Base-by-base conservation (phyloP, 2,113 vertebrate species). In the Triplophysa rosa region DNA sequence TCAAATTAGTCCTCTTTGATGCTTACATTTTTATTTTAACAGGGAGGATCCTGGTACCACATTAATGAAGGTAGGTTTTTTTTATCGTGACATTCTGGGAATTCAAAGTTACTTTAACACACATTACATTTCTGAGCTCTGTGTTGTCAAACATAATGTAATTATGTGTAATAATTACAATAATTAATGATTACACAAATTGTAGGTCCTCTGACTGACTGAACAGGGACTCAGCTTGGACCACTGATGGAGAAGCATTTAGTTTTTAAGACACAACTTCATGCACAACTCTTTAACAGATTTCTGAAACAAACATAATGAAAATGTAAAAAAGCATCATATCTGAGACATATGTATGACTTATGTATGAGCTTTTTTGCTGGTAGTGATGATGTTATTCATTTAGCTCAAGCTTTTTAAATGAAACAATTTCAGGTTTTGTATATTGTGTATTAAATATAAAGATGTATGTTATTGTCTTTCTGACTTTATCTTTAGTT, bases 21-120 rank as follows among this genome's bases (percentile, higher is more conserved):
- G 2, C 6, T 66, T 29, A 8, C 47, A 37, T 56, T 17, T 40
- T 49, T 56, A 62, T 24, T 76, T 76, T 68, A 2, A 62, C 76
- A 87, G 84, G 81, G 17, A 76, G 62, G 29, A 6, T 40, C 65
- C 77, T 85, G 71, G 86, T 89, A 23, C 84, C 86, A 21, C 49
- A 56, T 2, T 71, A 56, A 58, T 58, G 54, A 58, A 2, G 54
- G 14, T 58, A 9, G 6, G 17, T 58, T 45, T 45, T 45, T 56
- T 19, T 16, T 17, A 5, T 17, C 6, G n/a, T n/a, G n/a, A n/a
- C n/a, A n/a, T n/a, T n/a, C n/a, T n/a, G n/a, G n/a, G n/a, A n/a
- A n/a, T n/a, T n/a, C n/a, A n/a, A n/a, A n/a, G n/a, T n/a, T n/a
- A n/a, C 19, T 58, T 8, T 58, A 56, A 56, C 54, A 58, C 17